A percentile compares a stretch with the other conserved stretches of the same genome.
Evolutionary conservation across 1,140 invertebrate species (phyloP).

Genomic region (Drosophila tropicalis): DNA sequence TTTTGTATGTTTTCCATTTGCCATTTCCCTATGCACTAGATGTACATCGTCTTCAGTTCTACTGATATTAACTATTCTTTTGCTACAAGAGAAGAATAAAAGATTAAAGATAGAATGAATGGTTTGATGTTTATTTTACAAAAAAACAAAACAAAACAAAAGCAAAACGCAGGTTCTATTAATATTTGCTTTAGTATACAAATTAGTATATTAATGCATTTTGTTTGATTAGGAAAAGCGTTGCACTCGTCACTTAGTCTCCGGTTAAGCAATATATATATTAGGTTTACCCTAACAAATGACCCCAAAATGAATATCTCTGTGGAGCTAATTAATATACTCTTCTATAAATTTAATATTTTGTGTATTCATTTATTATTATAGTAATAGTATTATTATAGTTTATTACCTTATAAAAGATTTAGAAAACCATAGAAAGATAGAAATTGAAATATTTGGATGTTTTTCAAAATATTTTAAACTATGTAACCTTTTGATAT

Average conservation of each 20-base stretch:
- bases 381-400: too few relatives aligned
- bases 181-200: conserved; percentile 6
- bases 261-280: conserved; percentile 8
- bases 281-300: too few relatives aligned
- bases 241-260: conserved; percentile 48
- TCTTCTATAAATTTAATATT: too few relatives aligned
- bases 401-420: too few relatives aligned
- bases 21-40: conserved; percentile 87
- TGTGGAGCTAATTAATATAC: too few relatives aligned
- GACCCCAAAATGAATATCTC: too few relatives aligned
- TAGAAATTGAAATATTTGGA: too few relatives aligned
- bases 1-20: conserved; percentile 88
- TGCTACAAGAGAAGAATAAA: conserved; percentile 85
- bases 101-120: conserved; percentile 72
- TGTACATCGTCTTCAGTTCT: conserved; percentile 89
- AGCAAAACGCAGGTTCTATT: conserved; percentile 12
- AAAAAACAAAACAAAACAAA: not conserved
- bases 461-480: too few relatives aligned
- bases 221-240: conserved; percentile 17
- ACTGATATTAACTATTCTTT: conserved; percentile 89
- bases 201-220: conserved; percentile 21
- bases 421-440: too few relatives aligned
- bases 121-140: conserved; percentile 39
- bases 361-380: too few relatives aligned
- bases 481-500: too few relatives aligned